Percentiles rank a stretch among this genome's conserved stretches.
These are phyloP conservation scores for Oreochromis aureus DNA, from an alignment of 2,113 vertebrate species.

Conservation along the genomic window DNA sequence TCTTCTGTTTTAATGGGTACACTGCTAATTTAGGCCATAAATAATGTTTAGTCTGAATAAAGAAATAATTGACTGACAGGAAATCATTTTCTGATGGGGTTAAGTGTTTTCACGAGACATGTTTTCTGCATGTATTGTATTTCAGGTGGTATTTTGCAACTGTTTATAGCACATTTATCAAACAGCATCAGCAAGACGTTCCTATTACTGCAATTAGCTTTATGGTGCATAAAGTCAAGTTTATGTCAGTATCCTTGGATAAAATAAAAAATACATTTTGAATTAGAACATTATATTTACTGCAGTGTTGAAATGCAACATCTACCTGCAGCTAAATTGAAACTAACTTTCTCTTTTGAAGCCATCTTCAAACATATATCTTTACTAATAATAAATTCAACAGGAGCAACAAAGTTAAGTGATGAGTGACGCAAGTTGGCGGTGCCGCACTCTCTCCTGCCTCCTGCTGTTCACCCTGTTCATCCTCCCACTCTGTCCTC, in stretches of 20 bases:
- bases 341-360: not conserved
- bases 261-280: not conserved
- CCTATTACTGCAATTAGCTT: not conserved
- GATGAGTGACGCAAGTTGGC: not conserved
- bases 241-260: not conserved
- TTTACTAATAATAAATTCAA: slow-evolving; percentile 28
- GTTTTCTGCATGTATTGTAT: not conserved
- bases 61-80: not conserved
- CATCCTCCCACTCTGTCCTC: slow-evolving; percentile 43
- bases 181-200: not conserved
- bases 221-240: not conserved
- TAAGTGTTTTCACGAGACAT: not conserved
- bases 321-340: not conserved
- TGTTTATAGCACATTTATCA: not conserved
- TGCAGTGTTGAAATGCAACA: not conserved
- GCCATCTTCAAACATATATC: not conserved
- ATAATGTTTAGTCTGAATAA: not conserved
- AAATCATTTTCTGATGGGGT: not conserved
- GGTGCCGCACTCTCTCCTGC: slow-evolving; percentile 11
- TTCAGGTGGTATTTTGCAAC: not conserved
- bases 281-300: not conserved
- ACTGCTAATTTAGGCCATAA: not conserved
- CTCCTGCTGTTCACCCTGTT: slow-evolving; percentile 4
- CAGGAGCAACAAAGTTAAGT: slow-evolving; percentile 24
- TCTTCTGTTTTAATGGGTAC: not conserved